Conservation (phyloP, 2,888 invertebrate species). For the Atethmia centrago region DNA sequence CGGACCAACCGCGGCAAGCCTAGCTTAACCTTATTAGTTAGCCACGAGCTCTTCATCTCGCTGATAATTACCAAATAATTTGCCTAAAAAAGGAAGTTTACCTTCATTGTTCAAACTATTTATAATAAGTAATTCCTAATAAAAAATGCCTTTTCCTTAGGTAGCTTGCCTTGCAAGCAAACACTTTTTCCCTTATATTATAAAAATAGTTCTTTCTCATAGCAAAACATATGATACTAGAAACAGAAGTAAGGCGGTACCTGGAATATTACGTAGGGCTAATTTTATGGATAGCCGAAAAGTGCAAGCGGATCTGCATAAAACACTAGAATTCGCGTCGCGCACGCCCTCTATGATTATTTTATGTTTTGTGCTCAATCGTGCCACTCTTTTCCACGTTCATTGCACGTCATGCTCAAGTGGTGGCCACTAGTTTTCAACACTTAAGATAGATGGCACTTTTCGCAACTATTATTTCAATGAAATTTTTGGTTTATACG, state of each 20-base stretch:
- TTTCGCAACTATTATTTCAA: neutral
- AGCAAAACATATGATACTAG: neutral
- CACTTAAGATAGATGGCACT: conserved; percentile 27
- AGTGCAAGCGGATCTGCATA: neutral
- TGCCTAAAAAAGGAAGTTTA: too few species aligned
- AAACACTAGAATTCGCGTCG: neutral
- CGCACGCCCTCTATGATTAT: conserved; percentile 11
- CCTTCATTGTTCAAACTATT: neutral
- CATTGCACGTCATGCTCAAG: too few species aligned
- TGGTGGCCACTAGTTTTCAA: neutral
- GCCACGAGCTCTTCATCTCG: too few species aligned
- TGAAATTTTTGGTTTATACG: neutral
- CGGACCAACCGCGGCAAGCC: too few species aligned
- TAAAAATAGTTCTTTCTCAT: neutral
- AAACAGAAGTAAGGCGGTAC: neutral
- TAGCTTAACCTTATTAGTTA: too few species aligned
- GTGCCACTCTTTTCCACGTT: too few species aligned
- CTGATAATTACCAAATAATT: neutral
- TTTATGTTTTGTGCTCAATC: neutral
- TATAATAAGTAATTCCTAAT: neutral
- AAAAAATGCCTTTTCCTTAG: neutral
- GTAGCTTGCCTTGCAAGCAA: neutral
- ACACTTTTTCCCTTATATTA: neutral
- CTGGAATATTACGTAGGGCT: neutral
- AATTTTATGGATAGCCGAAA: too few species aligned